Conservation (phyloP, 2,797 vertebrate species). For the Amphiprion clarkii region DNA sequence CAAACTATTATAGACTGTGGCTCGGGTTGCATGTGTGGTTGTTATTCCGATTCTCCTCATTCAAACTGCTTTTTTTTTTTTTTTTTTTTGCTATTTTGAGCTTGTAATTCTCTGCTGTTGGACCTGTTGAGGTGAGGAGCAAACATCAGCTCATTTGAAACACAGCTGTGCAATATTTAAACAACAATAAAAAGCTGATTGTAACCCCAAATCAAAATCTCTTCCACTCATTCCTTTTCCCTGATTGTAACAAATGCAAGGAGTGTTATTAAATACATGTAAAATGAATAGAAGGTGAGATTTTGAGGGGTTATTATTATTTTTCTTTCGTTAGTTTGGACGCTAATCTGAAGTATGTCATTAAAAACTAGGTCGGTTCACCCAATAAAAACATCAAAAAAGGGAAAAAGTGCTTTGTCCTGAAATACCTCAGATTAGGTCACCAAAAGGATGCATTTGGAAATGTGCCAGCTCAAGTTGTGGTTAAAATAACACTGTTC, state of each 20-base stretch:
- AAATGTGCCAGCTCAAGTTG: conserved; percentile 82
- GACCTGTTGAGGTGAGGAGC: conserved; percentile 64
- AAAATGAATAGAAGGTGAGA: conserved; percentile 64
- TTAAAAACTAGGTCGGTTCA: conserved; percentile 58
- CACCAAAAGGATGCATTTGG: conserved; percentile 70
- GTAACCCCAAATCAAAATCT: conserved; percentile 76
- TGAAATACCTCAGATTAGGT: conserved; percentile 80
- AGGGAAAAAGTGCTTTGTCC: conserved; percentile 85
- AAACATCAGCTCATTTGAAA: conserved; percentile 78
- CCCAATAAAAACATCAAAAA: conserved; percentile 53
- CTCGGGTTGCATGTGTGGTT: conserved; percentile 32
- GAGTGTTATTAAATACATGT: conserved; percentile 78
- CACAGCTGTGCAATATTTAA: conserved; percentile 85
- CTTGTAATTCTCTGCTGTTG: not conserved
- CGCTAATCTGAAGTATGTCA: conserved; percentile 75
- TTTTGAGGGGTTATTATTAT: conserved; percentile 64
- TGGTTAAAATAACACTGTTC: conserved; percentile 75
- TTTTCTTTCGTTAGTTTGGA: conserved; percentile 53
- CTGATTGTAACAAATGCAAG: conserved; percentile 85
- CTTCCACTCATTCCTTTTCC: conserved; percentile 73
- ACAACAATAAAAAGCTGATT: conserved; percentile 69
- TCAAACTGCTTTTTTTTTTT: conserved; percentile 2
- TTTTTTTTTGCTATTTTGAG: conserved; percentile 24
- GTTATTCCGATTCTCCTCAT: conserved; percentile 39
- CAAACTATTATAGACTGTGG: conserved; percentile 61